Percentiles rank a stretch among this genome's conserved stretches.
These are phyloP conservation scores for Macaria notata DNA, from an alignment of 2,888 invertebrate species.

Conservation along the genomic window DNA sequence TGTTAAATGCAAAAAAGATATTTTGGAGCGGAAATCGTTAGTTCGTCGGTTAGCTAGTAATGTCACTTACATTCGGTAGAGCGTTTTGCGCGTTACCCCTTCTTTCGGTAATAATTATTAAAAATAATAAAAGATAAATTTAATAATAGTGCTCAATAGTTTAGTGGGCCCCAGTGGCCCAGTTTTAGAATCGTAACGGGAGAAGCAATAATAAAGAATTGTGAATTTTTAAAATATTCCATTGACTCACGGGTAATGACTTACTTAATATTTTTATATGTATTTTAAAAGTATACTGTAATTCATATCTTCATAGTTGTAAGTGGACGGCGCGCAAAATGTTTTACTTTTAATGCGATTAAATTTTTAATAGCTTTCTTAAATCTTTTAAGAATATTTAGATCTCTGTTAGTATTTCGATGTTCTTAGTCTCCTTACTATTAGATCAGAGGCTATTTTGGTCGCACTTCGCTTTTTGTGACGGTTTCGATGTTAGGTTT, in stretches of 20 bases:
- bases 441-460: slow-evolving; percentile 1
- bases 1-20: slow-evolving; percentile 65
- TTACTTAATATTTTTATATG: slow-evolving; percentile 80
- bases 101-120: slow-evolving; percentile 68
- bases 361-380: slow-evolving; percentile 34
- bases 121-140: slow-evolving; percentile 52
- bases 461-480: not conserved
- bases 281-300: slow-evolving; percentile 78
- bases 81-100: slow-evolving; percentile 65
- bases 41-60: slow-evolving; percentile 59
- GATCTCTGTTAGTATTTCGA: slow-evolving; percentile 6
- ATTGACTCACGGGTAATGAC: slow-evolving; percentile 54
- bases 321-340: slow-evolving; percentile 64
- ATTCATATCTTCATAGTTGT: slow-evolving; percentile 79
- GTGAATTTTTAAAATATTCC: slow-evolving; percentile 63
- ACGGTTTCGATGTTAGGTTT: not conserved
- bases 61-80: slow-evolving; percentile 61
- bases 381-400: slow-evolving; percentile 3
- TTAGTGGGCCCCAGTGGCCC: slow-evolving; percentile 53
- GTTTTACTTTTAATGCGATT: slow-evolving; percentile 33
- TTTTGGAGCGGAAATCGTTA: slow-evolving; percentile 72
- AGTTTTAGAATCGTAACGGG: slow-evolving; percentile 53
- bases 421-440: slow-evolving; percentile 3
- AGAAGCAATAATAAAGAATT: slow-evolving; percentile 73
- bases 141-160: slow-evolving; percentile 77